phyloP scores from a whole-genome alignment of 1,140 invertebrate species.

The Musca domestica region DNA sequence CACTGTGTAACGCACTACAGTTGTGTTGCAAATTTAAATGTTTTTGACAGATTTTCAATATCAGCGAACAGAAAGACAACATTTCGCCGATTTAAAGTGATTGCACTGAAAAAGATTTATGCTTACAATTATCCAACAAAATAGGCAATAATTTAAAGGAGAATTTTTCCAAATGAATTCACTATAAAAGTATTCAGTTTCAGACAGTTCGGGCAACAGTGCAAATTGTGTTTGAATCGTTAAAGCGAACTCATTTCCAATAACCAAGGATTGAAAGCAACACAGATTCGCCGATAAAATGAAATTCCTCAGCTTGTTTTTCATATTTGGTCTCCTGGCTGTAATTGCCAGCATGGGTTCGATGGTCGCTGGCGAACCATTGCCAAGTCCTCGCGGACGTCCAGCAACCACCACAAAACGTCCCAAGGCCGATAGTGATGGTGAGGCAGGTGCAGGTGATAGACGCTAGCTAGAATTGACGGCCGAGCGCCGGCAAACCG shows the following conservation, averaged over 20 bases:
- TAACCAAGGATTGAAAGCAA: too few relatives aligned
- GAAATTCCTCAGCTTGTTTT: conserved; percentile 47
- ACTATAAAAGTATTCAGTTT: background rate
- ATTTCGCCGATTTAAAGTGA: too few relatives aligned
- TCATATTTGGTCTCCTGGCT: conserved; percentile 40
- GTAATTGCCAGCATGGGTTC: conserved; percentile 40
- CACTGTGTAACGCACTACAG: background rate
- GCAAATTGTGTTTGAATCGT: too few relatives aligned
- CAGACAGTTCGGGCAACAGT: too few relatives aligned
- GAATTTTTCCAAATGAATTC: background rate
- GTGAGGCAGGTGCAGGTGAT: conserved; percentile 29
- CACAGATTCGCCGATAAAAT: conserved; percentile 25
- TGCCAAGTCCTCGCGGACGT: conserved; percentile 43
- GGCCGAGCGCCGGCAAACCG: conserved; percentile 16
- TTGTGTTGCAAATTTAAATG: background rate
- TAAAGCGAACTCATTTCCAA: too few relatives aligned
- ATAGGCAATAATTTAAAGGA: background rate
- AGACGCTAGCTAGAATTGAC: conserved; percentile 40
- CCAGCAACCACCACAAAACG: conserved; percentile 42
- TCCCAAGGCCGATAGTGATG: conserved; percentile 36
- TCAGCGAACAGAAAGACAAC: background rate
- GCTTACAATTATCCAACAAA: conserved; percentile 1
- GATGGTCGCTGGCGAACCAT: conserved; percentile 27
- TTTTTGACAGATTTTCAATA: conserved; percentile 14
- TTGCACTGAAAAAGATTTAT: conserved; percentile 7